Base-by-base conservation (phyloP, 2,888 invertebrate genomes). In the Pammene fasciana region DNA sequence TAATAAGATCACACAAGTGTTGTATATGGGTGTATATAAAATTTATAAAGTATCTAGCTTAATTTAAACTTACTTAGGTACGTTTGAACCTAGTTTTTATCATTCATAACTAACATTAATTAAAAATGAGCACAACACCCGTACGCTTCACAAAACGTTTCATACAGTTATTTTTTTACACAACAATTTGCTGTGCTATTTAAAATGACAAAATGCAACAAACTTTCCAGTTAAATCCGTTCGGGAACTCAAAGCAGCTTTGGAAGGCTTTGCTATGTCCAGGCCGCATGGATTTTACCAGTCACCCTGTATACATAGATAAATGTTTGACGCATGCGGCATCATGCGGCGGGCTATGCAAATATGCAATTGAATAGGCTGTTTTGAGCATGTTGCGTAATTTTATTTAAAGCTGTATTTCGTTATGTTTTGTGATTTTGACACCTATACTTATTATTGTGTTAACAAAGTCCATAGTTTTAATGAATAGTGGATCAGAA, bases 211-310 rank as follows among this genome's bases (percentile, higher is more conserved):
- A 81, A 78, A 81, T 81, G 77, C 78, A 78, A 78, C 80, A 82
- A 85, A 86, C 81, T 88, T 86, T 85, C 76, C 77, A 79, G 80
- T 83, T 86, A 89, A 88, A 88, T 89, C 87, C 86, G 77, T 84
- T 84, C 82, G 80, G 83, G 81, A 88, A 87, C 86, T 88, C 83
- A 85, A 86, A 89, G 86, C 88, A 78, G 88, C 87, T 89, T 89
- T 88, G 73, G 82, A 77, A 79, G 82, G 84, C 83, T 86, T 89
- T 86, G 82, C 82, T 80, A 79, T 85, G 89, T 88, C 86, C 79
- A 80, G 81, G 78, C 79, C 78, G 83, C 79, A 82, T 82, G 85
- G 87, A 86, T 89, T 89, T 87, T 74, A 75, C 75, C 75, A 81
- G 82, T 80, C 83, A 78, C 77, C 76, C 79, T 81, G 80, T 79